Evolutionary conservation across 2,888 invertebrate species (phyloP), one percentile per base, ranked within the genome.

Genomic region (Cylindroiulus punctatus): DNA sequence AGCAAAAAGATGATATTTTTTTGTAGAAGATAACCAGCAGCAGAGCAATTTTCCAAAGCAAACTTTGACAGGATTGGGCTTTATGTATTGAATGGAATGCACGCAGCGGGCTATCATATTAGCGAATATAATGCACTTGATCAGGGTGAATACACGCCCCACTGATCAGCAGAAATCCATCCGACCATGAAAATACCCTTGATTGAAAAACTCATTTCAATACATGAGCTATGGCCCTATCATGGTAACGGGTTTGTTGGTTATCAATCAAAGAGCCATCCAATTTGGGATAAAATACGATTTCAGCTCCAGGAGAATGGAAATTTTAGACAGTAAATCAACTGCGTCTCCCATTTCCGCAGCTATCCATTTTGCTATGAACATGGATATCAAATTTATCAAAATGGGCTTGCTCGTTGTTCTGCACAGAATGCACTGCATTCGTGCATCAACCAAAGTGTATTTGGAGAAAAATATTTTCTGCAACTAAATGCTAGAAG

Each of bases 191-290:
- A 57, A 57, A 57, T 57, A 57, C 57, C 4, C 57, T 57, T 57
- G 57, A 57, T 57, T 57, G 57, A 57, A 57, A 57, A 57, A n/a
- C 22, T 57, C 57, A 57, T 57, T 57, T 57, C 57, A 57, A 57
- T 57, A 57, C 57, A 57, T 57, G 57, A 57, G 57, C 57, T n/a
- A 57, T n/a, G 8, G 57, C n/a, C n/a, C 19, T 57, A 57, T 57
- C 3, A 57, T 22, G 57, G 22, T n/a, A 22, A n/a, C n/a, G n/a
- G 22, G 57, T 57, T 0, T 57, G n/a, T 22, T 57, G 57, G 57
- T 57, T 57, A 57, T 57, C 57, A 57, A 57, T 57, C 57, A 57
- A 19, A n/a, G 57, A 57, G 8, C 57, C 22, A 57, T 57, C 57
- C 57, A 57, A 57, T 57, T 57, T 57, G n/a, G 57, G 57, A n/a